Conservation (phyloP, 1,140 invertebrate genomes). For the Dolichoris vasculosae region DNA sequence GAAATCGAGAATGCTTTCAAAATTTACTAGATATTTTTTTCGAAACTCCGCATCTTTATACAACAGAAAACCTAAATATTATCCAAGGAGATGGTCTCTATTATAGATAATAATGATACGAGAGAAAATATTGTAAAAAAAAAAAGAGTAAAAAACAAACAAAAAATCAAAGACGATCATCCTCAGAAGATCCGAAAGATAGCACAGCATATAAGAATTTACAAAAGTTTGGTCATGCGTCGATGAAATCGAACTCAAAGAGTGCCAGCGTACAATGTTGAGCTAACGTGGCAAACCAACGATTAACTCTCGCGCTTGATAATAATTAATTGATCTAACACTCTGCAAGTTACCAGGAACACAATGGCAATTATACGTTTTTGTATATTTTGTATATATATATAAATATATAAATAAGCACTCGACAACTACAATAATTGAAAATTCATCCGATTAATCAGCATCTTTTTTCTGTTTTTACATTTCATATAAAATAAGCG, state of each 20-base stretch:
- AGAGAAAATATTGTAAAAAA: slow-evolving; percentile 11
- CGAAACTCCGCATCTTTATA: slow-evolving; percentile 34
- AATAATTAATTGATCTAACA: slow-evolving; percentile 14
- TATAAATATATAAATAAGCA: slow-evolving; percentile 8
- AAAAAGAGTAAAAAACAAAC: background rate
- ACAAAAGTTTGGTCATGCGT: slow-evolving; percentile 16
- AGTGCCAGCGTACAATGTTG: slow-evolving; percentile 41
- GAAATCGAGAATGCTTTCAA: slow-evolving; percentile 42
- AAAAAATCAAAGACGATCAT: slow-evolving; percentile 18
- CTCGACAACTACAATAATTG: slow-evolving; percentile 26
- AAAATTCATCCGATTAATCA: slow-evolving; percentile 15
- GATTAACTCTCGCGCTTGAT: slow-evolving; percentile 9
- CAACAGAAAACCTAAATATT: slow-evolving; percentile 1
- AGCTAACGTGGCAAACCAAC: slow-evolving; percentile 2
- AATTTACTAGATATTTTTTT: slow-evolving; percentile 16
- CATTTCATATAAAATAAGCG: slow-evolving; percentile 41
- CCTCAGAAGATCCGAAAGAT: slow-evolving; percentile 1
- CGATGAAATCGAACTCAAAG: slow-evolving; percentile 31
- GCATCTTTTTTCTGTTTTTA: slow-evolving; percentile 23
- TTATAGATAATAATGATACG: slow-evolving; percentile 4
- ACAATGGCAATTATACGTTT: background rate
- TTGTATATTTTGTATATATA: background rate
- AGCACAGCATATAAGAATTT: slow-evolving; percentile 3
- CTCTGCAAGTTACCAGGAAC: slow-evolving; percentile 26
- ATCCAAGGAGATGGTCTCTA: slow-evolving; percentile 13